Evolutionary conservation across 2,888 invertebrate genomes (phyloP).

Genomic region (Mythimna impura): DNA sequence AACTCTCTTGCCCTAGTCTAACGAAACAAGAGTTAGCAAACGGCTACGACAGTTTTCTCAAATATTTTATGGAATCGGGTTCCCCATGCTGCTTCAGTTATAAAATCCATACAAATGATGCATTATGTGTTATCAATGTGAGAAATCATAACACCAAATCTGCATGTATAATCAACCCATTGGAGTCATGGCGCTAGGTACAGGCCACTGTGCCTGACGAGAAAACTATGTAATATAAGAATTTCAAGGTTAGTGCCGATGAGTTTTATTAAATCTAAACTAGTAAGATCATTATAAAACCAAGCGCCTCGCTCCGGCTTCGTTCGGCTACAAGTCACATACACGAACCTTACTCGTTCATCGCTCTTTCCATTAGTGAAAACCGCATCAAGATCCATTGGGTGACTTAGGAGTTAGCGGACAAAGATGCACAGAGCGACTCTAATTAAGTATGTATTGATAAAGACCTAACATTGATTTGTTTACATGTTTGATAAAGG

Average conservation of each 20-base stretch:
- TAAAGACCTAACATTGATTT: no score
- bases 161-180: background rate
- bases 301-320: no score
- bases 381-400: no score
- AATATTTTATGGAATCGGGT: background rate
- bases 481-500: background rate
- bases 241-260: background rate
- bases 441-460: no score
- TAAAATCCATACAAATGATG: conserved; percentile 6
- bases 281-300: no score
- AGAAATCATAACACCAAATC: background rate
- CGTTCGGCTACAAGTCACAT: no score
- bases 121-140: background rate
- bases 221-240: background rate
- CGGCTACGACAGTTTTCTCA: background rate
- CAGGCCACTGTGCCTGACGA: background rate
- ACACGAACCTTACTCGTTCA: no score
- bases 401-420: no score
- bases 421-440: no score
- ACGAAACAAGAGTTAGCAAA: no score
- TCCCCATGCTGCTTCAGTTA: background rate
- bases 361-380: no score
- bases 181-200: background rate
- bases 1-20: no score
- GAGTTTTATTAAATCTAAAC: background rate